phyloP scores from a whole-genome alignment of 2,113 vertebrate genomes.

The Tiliqua scincoides region DNA sequence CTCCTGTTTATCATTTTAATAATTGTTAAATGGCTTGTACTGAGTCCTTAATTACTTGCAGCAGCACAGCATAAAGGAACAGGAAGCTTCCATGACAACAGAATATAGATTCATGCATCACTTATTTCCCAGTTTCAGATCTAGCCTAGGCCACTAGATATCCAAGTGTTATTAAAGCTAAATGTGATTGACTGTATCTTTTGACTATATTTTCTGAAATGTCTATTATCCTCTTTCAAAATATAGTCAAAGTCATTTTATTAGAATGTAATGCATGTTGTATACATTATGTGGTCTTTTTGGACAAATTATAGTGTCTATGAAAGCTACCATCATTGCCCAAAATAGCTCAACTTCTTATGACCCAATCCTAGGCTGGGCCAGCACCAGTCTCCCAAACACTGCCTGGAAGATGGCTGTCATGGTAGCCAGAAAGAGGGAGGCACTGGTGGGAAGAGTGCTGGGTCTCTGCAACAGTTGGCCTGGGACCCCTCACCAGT shows the following conservation, averaged over 20 bases:
- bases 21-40: neutral
- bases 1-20: constrained; percentile 17
- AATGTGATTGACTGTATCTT: neutral
- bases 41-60: neutral
- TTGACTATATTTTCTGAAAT: neutral
- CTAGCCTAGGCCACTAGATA: neutral
- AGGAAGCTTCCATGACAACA: constrained; percentile 31
- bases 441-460: too few relatives aligned
- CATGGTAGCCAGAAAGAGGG: too few relatives aligned
- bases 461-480: too few relatives aligned
- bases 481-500: too few relatives aligned
- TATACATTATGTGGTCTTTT: neutral
- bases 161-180: neutral
- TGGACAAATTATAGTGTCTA: neutral
- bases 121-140: constrained; percentile 26
- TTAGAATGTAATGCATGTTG: neutral
- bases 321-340: neutral
- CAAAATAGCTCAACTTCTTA: neutral
- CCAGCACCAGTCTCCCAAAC: too few relatives aligned
- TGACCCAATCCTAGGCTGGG: too few relatives aligned
- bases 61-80: neutral
- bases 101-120: constrained; percentile 11
- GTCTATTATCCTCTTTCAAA: neutral
- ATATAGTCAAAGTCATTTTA: neutral
- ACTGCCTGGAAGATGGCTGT: too few relatives aligned